Conservation (phyloP, 2,888 invertebrate genomes). For the Cheilosia grossa region DNA sequence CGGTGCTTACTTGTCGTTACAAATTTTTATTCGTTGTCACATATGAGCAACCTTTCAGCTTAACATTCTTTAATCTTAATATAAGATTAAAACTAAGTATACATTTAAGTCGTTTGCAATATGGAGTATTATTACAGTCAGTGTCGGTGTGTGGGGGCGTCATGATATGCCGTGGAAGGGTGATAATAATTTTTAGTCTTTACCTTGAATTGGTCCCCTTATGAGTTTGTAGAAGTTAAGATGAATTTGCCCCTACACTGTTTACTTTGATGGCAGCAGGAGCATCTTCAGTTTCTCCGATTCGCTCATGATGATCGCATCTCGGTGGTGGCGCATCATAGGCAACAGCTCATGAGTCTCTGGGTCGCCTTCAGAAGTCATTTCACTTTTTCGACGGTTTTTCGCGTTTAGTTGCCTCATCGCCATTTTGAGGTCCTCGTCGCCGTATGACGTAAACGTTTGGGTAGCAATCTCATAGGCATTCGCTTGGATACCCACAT, state of each 20-base stretch:
- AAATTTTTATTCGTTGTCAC: slow-evolving; percentile 46
- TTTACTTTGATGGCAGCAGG: slow-evolving; percentile 82
- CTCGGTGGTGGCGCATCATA: slow-evolving; percentile 77
- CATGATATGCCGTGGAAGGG: slow-evolving; percentile 24
- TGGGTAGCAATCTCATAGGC: slow-evolving; percentile 84
- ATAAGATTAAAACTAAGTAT: slow-evolving; percentile 67
- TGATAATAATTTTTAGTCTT: too few species aligned
- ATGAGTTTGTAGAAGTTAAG: too few species aligned
- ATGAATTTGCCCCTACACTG: slow-evolving; percentile 1
- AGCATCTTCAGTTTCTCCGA: slow-evolving; percentile 83
- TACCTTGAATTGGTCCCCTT: too few species aligned
- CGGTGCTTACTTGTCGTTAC: neutral
- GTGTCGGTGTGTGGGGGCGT: slow-evolving; percentile 2
- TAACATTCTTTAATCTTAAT: slow-evolving; percentile 64
- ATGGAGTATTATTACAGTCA: slow-evolving; percentile 55
- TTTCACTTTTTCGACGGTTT: slow-evolving; percentile 78
- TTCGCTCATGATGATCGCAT: slow-evolving; percentile 81
- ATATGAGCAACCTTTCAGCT: slow-evolving; percentile 34
- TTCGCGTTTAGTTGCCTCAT: slow-evolving; percentile 80
- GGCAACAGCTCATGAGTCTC: slow-evolving; percentile 80
- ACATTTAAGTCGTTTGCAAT: slow-evolving; percentile 54
- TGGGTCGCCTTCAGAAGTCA: slow-evolving; percentile 77
- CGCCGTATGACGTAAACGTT: slow-evolving; percentile 79
- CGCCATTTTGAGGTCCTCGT: slow-evolving; percentile 79
- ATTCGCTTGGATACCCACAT: slow-evolving; percentile 86